Base-by-base conservation (phyloP, 1,140 invertebrate genomes). In the Drosophila grimshawi region DNA sequence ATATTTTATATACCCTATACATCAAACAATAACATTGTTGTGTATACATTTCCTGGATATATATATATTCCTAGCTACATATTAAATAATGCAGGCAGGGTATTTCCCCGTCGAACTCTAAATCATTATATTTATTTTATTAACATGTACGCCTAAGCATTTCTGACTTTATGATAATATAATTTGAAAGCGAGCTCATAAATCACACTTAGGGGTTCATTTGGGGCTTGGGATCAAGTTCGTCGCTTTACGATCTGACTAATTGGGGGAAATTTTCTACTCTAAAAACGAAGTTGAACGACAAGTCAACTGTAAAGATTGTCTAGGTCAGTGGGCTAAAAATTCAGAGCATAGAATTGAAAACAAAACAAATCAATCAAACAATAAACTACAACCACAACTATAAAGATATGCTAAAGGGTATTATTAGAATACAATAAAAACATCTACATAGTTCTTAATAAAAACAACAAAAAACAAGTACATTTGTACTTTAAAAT, bases 251-350 rank as follows among this genome's bases (percentile, higher is more conserved):
- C 43, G 30, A 63, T 51, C 19, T 19, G 39, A 65, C 4, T 45
- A 55, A 46, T 37, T 11, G 4, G 29, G 52, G 48, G 56, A 43
- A 60, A 46, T 8, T 41, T 19, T 33, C 10, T 10, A 46, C 56
- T 10, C 30, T 43, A 30, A 59, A 59, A 19, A 10, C 19, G 29
- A 7, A 27, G 10, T 45, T 32, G 60, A n/a, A 62, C 35, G 37
- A 49, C 10, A 37, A 33, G n/a, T 39, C 49, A 5, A 43, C 2
- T 19, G 7, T 5, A 5, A 7, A 3, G 37, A 37, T 55, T 33
- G 37, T n/a, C 11, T 53, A 64, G 62, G 49, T 64, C 49, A 55
- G 49, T 45, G 19, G 52, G 56, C 6, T 39, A 33, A 6, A 27
- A 39, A 27, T 27, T 27, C 27, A 29, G 10, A 39, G 53, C 35